Conservation (phyloP, 2,113 vertebrate species). For the Glaucomys volans region DNA sequence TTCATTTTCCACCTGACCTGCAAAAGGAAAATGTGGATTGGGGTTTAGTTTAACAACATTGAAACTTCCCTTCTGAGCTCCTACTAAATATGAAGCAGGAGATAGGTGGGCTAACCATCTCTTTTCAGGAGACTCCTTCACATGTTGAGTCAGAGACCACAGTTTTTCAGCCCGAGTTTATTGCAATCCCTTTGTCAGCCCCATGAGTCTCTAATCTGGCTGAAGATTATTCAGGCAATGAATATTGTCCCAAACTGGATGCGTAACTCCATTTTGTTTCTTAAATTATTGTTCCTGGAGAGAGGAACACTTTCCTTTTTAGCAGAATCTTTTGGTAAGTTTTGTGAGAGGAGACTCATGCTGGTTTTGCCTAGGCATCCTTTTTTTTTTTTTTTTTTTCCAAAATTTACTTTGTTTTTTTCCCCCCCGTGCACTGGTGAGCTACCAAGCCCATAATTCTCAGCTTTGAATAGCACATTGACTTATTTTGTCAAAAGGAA, state of each 20-base stretch:
- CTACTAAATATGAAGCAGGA: not conserved
- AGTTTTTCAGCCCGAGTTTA: not conserved
- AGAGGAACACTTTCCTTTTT: not conserved
- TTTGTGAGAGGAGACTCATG: not conserved
- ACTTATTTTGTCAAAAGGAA: constrained; percentile 34
- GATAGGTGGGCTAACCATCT: not conserved
- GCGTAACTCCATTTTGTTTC: not conserved
- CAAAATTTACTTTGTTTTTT: not conserved
- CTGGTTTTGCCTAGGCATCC: not conserved
- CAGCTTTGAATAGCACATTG: not conserved
- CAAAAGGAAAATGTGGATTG: not conserved
- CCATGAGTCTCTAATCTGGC: not conserved
- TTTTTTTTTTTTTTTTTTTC: not conserved
- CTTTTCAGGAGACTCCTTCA: not conserved
- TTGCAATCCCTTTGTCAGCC: not conserved
- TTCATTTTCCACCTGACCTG: not conserved
- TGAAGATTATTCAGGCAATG: not conserved
- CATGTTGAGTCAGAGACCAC: not conserved
- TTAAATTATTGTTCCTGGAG: not conserved
- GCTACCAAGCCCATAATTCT: not conserved
- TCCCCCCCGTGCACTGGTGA: not conserved
- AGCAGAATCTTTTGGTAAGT: not conserved
- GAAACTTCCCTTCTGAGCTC: not conserved
- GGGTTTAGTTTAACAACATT: not conserved
- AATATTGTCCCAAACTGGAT: not conserved